Evolutionary conservation across 2,797 vertebrate species (phyloP).

Genomic region (Melanotaenia trifasciata): DNA sequence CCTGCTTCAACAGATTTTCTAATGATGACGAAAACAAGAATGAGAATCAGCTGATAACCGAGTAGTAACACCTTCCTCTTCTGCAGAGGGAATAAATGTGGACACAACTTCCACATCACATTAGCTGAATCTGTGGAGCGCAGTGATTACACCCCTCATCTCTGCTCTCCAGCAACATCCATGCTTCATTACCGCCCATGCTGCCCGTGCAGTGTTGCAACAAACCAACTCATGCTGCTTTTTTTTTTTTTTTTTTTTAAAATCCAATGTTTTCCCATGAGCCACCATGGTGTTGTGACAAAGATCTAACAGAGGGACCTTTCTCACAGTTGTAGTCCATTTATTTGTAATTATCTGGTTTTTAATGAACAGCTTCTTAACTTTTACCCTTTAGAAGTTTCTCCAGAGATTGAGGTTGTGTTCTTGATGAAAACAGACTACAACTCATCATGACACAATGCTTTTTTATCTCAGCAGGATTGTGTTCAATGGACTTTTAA

Average conservation of each 20-base stretch:
- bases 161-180: conserved; percentile 20
- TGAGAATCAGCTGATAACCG: not conserved
- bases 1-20: not conserved
- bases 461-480: conserved; percentile 57
- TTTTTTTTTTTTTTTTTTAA: not conserved
- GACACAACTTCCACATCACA: conserved; percentile 7
- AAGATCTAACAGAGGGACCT: conserved; percentile 32
- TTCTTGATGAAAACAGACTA: conserved; percentile 67
- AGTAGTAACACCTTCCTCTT: conserved; percentile 2
- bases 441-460: conserved; percentile 37
- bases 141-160: conserved; percentile 37
- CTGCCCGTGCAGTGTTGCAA: not conserved
- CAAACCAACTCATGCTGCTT: not conserved
- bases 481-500: conserved; percentile 80
- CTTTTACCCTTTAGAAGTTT: conserved; percentile 29
- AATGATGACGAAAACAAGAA: not conserved
- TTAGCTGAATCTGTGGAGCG: conserved; percentile 35
- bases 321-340: conserved; percentile 16
- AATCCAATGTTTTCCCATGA: not conserved
- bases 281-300: conserved; percentile 32
- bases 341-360: conserved; percentile 62
- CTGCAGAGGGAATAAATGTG: conserved; percentile 6
- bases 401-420: conserved; percentile 50
- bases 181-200: conserved; percentile 4
- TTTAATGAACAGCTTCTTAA: conserved; percentile 45